Percentiles rank a stretch among this genome's conserved stretches.
phyloP scores from a whole-genome alignment of 2,888 invertebrate species.

The Ennomos quercinarius region DNA sequence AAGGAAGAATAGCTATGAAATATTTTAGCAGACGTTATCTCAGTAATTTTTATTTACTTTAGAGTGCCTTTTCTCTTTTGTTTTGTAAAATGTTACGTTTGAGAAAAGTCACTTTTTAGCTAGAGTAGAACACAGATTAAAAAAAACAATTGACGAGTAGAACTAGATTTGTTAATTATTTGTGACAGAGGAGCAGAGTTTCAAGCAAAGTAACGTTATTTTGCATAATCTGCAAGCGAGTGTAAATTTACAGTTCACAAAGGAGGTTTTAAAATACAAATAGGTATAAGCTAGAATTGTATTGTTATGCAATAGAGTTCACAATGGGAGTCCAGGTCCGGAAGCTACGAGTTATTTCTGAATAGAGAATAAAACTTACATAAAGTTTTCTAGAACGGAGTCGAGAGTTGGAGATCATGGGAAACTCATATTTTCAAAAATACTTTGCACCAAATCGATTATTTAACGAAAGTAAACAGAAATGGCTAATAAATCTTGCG shows the following conservation, averaged over 20 bases:
- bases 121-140: no score
- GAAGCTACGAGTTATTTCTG: slow-evolving; percentile 42
- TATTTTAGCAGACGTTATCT: slow-evolving; percentile 37
- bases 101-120: slow-evolving; percentile 2
- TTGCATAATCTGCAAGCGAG: slow-evolving; percentile 8
- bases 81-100: not conserved
- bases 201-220: no score
- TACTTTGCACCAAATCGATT: slow-evolving; percentile 24
- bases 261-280: slow-evolving; percentile 52
- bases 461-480: slow-evolving; percentile 15
- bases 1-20: slow-evolving; percentile 33
- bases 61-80: no score
- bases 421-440: slow-evolving; percentile 28
- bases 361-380: slow-evolving; percentile 46
- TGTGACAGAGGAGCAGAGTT: no score
- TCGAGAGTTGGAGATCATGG: slow-evolving; percentile 26
- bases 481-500: slow-evolving; percentile 11
- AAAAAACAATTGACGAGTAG: no score
- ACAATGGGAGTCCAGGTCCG: slow-evolving; percentile 44
- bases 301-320: slow-evolving; percentile 48
- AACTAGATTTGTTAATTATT: no score
- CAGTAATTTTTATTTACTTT: slow-evolving; percentile 34
- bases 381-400: slow-evolving; percentile 35
- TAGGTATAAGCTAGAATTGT: slow-evolving; percentile 49
- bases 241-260: slow-evolving; percentile 45